These are phyloP conservation scores for Melitaea cinxia DNA, from an alignment of 1,140 invertebrate genomes.

Conservation along the genomic window DNA sequence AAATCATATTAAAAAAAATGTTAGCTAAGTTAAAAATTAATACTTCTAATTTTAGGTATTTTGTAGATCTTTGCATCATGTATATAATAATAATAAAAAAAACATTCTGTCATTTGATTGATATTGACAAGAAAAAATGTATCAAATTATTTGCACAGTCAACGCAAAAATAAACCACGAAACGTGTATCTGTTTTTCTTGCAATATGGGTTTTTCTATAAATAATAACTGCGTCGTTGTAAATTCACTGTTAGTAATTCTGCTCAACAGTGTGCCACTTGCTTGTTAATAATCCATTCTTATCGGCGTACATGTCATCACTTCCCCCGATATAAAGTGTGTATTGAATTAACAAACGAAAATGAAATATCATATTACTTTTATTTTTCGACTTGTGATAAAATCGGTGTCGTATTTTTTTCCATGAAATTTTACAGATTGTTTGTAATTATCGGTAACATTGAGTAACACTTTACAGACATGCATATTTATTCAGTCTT, in stretches of 20 bases:
- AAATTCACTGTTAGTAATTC: neutral
- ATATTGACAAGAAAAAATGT: no score
- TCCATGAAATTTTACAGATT: conserved; percentile 16
- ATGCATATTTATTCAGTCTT: neutral
- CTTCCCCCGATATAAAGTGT: conserved; percentile 19
- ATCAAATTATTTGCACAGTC: no score
- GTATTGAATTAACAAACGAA: conserved; percentile 21
- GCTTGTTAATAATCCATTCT: conserved; percentile 22
- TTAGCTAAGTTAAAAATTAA: no score
- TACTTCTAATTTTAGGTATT: no score
- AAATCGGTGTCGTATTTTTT: conserved; percentile 19
- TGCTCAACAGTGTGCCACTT: neutral
- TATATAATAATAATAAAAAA: neutral
- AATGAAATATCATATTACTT: conserved; percentile 17
- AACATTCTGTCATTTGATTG: no score
- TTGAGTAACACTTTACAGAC: conserved; percentile 2
- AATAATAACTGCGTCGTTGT: neutral
- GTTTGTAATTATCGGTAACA: conserved; percentile 19
- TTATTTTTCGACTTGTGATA: conserved; percentile 19
- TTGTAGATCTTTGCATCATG: neutral
- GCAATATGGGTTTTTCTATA: neutral
- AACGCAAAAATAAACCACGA: no score
- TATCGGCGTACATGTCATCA: conserved; percentile 24
- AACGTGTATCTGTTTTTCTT: neutral
- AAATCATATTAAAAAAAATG: neutral